phyloP scores from a whole-genome alignment of 2,113 vertebrate genomes.

The Campylorhamphus procurvoides region DNA sequence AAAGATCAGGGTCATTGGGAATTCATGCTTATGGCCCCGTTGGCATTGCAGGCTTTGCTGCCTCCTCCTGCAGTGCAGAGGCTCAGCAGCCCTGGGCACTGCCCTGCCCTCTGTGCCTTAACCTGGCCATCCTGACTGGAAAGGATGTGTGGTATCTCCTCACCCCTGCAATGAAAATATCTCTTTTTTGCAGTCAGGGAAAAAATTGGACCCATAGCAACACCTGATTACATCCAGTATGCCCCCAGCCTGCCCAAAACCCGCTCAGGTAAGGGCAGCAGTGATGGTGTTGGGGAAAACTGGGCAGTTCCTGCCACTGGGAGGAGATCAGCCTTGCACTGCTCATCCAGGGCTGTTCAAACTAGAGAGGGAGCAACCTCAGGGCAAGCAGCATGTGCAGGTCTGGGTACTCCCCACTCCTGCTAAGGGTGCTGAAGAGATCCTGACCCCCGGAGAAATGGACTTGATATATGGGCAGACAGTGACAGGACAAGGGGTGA shows the following conservation, averaged over 20 bases:
- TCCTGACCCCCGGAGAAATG: neutral
- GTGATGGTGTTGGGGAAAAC: neutral
- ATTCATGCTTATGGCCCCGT: neutral
- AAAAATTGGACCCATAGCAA: constrained; percentile 96
- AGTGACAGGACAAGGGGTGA: neutral
- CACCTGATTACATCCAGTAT: constrained; percentile 94
- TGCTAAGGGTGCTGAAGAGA: neutral
- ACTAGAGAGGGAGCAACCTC: neutral
- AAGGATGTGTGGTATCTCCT: neutral
- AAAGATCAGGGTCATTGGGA: neutral
- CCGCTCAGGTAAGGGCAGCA: constrained; percentile 85
- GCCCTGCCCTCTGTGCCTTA: neutral
- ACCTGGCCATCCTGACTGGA: neutral
- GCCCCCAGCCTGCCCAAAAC: constrained; percentile 96
- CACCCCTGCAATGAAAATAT: neutral
- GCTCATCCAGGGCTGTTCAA: neutral
- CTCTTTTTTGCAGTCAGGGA: constrained; percentile 83
- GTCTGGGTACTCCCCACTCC: neutral
- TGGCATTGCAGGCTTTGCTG: neutral
- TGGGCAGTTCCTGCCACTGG: neutral
- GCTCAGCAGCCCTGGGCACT: neutral
- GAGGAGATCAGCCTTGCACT: neutral
- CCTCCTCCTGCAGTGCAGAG: accelerated
- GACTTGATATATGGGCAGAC: neutral
- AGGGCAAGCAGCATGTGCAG: neutral